Evolutionary conservation across 2,113 vertebrate genomes (phyloP).

Genomic region (Cyprinus carpio): DNA sequence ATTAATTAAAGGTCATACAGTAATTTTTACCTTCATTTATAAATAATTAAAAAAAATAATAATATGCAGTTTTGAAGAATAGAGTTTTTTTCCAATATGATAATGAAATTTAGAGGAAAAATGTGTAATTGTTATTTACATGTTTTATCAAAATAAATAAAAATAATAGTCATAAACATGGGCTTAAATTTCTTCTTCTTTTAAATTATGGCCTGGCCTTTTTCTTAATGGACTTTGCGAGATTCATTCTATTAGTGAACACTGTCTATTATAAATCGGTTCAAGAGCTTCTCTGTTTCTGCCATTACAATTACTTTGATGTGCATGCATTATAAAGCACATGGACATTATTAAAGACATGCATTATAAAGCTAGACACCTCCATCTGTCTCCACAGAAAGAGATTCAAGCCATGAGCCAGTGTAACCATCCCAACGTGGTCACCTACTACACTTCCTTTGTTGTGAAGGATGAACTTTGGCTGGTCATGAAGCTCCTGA

Average conservation of each 20-base stretch:
- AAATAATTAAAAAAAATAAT: too few species aligned
- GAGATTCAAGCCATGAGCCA: constrained; percentile 99
- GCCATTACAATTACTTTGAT: not conserved
- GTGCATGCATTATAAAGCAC: not conserved
- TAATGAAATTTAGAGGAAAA: not conserved
- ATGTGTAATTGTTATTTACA: too few species aligned
- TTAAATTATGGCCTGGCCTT: not conserved
- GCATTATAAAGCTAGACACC: not conserved
- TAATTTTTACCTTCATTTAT: too few species aligned
- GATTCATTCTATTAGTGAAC: not conserved
- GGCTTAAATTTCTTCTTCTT: not conserved
- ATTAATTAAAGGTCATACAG: too few species aligned
- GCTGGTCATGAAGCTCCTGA: constrained; percentile 98
- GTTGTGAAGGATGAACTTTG: constrained; percentile 99
- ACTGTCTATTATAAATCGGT: not conserved
- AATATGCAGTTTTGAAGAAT: not conserved
- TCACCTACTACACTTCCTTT: constrained; percentile 98
- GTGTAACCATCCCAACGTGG: constrained; percentile 95
- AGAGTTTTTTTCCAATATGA: not conserved
- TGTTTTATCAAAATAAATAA: too few species aligned
- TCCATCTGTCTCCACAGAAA: constrained; percentile 81
- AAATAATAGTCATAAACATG: not conserved
- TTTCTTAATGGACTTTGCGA: not conserved
- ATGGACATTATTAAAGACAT: not conserved
- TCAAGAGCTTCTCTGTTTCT: not conserved